Conservation (phyloP, 2,113 vertebrate species). For the Pterophyllum scalare region DNA sequence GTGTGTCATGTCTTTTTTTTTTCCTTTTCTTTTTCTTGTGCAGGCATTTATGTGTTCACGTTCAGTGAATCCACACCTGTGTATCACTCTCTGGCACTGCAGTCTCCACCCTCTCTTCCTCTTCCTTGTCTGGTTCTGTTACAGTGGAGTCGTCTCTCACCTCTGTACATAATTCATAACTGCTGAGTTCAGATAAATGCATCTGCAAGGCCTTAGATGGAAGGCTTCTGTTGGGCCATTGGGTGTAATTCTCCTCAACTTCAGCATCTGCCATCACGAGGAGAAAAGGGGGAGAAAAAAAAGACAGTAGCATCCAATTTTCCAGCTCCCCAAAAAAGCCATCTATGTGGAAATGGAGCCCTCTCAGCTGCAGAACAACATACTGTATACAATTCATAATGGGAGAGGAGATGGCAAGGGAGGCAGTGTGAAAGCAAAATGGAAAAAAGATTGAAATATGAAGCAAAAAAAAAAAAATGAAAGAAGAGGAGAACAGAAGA, state of each 20-base stretch:
- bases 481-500: conserved; percentile 14
- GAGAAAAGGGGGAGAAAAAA: not conserved
- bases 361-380: conserved; percentile 58
- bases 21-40: not conserved
- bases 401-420: conserved; percentile 32
- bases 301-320: conserved; percentile 65
- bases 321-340: conserved; percentile 58
- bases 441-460: conserved; percentile 29
- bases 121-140: conserved; percentile 32
- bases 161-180: conserved; percentile 72
- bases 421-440: conserved; percentile 14
- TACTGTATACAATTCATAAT: conserved; percentile 59
- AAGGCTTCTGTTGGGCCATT: conserved; percentile 48
- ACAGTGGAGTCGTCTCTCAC: conserved; percentile 41
- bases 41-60: not conserved
- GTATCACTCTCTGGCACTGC: conserved; percentile 17
- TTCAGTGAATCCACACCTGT: conserved; percentile 35
- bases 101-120: not conserved
- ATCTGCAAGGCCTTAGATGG: conserved; percentile 60
- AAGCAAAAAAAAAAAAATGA: conserved; percentile 7
- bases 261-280: conserved; percentile 6
- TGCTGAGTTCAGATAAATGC: conserved; percentile 69
- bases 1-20: not conserved
- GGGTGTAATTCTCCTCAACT: conserved; percentile 56
- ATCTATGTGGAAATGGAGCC: conserved; percentile 75